These are phyloP conservation scores for Gadus chalcogrammus DNA, from an alignment of 2,113 vertebrate genomes.

Conservation along the genomic window DNA sequence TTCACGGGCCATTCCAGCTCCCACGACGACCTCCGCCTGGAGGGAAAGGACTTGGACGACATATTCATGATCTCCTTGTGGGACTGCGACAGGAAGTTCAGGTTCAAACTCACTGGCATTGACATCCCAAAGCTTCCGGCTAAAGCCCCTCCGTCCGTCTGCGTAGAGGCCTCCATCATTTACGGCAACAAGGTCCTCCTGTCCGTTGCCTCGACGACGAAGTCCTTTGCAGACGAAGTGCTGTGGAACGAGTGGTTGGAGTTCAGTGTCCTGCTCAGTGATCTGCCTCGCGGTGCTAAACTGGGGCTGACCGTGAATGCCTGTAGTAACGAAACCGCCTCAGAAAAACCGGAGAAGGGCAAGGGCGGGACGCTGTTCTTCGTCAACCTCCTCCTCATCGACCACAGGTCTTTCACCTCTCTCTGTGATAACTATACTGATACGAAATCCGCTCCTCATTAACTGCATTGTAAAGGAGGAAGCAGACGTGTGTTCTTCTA, in stretches of 20 bases:
- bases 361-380: constrained; percentile 71
- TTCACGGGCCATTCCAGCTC: constrained; percentile 69
- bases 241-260: constrained; percentile 77
- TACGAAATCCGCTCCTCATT: no score
- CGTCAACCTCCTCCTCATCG: constrained; percentile 76
- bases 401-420: constrained; percentile 63
- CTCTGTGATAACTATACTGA: no score
- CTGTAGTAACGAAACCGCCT: constrained; percentile 29
- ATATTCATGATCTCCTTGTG: constrained; percentile 75
- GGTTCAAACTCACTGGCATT: constrained; percentile 75
- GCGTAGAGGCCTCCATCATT: constrained; percentile 68
- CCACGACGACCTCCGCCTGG: constrained; percentile 68
- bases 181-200: constrained; percentile 69
- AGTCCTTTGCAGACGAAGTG: constrained; percentile 69
- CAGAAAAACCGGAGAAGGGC: constrained; percentile 49
- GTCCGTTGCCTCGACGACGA: constrained; percentile 59
- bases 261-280: constrained; percentile 69
- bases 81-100: constrained; percentile 72
- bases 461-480: no score
- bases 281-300: constrained; percentile 73
- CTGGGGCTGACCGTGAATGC: constrained; percentile 68
- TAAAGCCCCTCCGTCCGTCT: constrained; percentile 57
- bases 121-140: constrained; percentile 66
- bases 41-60: constrained; percentile 69
- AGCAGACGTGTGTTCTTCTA: no score